Base-by-base conservation (phyloP, 2,797 vertebrate genomes). In the Dromococcyx pavoninus region DNA sequence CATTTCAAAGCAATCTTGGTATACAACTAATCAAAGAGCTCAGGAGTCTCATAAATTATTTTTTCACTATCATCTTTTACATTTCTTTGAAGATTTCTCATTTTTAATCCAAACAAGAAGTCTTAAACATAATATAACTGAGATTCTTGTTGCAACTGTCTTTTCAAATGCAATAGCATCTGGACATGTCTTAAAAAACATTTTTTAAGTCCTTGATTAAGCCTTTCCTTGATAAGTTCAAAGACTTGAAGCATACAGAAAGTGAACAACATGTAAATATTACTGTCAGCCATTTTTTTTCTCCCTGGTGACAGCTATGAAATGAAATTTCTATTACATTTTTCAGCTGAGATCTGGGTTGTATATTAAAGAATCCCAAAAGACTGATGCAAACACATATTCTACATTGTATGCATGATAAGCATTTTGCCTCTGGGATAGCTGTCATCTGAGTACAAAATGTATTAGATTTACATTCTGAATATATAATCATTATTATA, bases 401-500 rank as follows among this genome's bases (percentile, higher is more conserved):
- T 95, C 96, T 89, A 81, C 72, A 72, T 23, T 21, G 60, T 30
- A 48, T 57, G 93, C 60, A 78, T 92, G 77, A 70, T 84, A 95
- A 92, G 25, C 14, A 84, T 94, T 91, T 94, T 89, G 91, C 91
- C 92, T 96, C 48, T 4, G 13, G 87, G 60, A 73, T 67, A 92
- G 43, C 22, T 93, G 71, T 88, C 48, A 67, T 86, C 78, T 69
- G 61, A 79, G 66, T 94, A 70, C 25, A 83, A 91, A 94, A 89
- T 84, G 4, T 81, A 54, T 66, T 86, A 7, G 24, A 80, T 91
- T 95, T 86, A 64, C n/a, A 61, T 88, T 91, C 37, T 86, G 87
- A 64, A 93, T 89, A 76, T 60, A 73, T 96, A 89, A 91, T 82
- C 0, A 0, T 60, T 77, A 73, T 57, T 78, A 66, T 46, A 78